Evolutionary conservation across 2,888 invertebrate species (phyloP).

Genomic region (Lagria hirta): DNA sequence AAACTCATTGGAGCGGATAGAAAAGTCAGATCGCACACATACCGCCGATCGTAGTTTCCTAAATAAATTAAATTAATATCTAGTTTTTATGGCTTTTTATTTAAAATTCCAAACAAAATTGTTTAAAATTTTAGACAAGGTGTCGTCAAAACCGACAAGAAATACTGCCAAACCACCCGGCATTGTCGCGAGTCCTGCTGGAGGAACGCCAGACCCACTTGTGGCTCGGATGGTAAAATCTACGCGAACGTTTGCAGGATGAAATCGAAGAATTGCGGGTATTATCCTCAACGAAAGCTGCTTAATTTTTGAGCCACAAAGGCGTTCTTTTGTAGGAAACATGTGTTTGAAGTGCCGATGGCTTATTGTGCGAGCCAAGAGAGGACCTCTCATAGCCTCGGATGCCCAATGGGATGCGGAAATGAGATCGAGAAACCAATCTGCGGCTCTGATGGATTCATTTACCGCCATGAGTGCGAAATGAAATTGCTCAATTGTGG

Average conservation of each 20-base stretch:
- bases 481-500: slow-evolving; percentile 87
- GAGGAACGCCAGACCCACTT: slow-evolving; percentile 85
- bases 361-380: slow-evolving; percentile 81
- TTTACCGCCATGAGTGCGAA: slow-evolving; percentile 87
- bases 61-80: too few relatives aligned
- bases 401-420: slow-evolving; percentile 74
- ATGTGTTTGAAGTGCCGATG: slow-evolving; percentile 90
- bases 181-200: slow-evolving; percentile 90
- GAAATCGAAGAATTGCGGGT: slow-evolving; percentile 92
- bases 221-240: slow-evolving; percentile 86
- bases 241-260: slow-evolving; percentile 89
- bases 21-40: too few relatives aligned
- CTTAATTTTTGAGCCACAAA: neutral
- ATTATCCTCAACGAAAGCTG: slow-evolving; percentile 34
- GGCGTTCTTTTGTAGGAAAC: slow-evolving; percentile 65
- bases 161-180: slow-evolving; percentile 87
- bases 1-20: too few relatives aligned
- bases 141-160: slow-evolving; percentile 83
- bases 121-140: slow-evolving; percentile 78
- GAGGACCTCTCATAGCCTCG: slow-evolving; percentile 62
- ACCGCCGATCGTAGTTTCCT: too few relatives aligned
- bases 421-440: slow-evolving; percentile 72
- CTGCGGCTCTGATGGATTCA: slow-evolving; percentile 86
- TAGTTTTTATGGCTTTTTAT: neutral
- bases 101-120: too few relatives aligned